Percentiles rank a stretch among this genome's conserved stretches.
Conservation (phyloP, 2,797 vertebrate species). For the Ispidina picta region DNA sequence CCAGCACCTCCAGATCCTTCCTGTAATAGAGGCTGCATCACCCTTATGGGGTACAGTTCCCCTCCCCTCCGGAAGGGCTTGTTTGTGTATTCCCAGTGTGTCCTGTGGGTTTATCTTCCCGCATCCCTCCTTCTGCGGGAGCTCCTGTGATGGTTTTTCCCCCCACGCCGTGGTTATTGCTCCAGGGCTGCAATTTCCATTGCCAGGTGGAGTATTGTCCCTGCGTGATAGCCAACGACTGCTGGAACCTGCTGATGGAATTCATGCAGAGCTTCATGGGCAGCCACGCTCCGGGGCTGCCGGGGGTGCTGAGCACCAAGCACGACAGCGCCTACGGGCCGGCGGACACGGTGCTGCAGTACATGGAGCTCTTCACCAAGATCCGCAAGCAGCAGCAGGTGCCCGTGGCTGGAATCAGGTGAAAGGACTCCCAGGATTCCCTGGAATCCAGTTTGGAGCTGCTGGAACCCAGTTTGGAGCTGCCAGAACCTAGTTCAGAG, state of each 20-base stretch:
- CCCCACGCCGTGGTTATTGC: neutral
- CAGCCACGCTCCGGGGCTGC: conserved; percentile 85
- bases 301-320: conserved; percentile 86
- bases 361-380: conserved; percentile 96
- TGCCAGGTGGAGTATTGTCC: conserved; percentile 94
- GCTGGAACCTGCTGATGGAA: conserved; percentile 95
- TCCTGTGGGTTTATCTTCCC: neutral
- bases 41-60: neutral
- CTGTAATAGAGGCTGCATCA: too few species aligned
- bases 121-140: neutral
- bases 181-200: neutral
- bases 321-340: conserved; percentile 88
- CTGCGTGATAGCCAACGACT: conserved; percentile 93
- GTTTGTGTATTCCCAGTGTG: neutral
- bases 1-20: too few species aligned
- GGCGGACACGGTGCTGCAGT: conserved; percentile 93
- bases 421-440: neutral
- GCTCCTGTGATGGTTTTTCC: neutral
- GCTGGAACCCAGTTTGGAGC: neutral
- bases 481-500: too few species aligned
- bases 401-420: conserved; percentile 88
- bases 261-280: conserved; percentile 96
- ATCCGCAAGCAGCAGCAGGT: conserved; percentile 93
- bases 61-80: neutral
- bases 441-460: neutral